A percentile compares a stretch with the other conserved stretches of the same genome.
These are phyloP conservation scores for Danio aesculapii DNA, from an alignment of 2,797 vertebrate species.

Conservation along the genomic window DNA sequence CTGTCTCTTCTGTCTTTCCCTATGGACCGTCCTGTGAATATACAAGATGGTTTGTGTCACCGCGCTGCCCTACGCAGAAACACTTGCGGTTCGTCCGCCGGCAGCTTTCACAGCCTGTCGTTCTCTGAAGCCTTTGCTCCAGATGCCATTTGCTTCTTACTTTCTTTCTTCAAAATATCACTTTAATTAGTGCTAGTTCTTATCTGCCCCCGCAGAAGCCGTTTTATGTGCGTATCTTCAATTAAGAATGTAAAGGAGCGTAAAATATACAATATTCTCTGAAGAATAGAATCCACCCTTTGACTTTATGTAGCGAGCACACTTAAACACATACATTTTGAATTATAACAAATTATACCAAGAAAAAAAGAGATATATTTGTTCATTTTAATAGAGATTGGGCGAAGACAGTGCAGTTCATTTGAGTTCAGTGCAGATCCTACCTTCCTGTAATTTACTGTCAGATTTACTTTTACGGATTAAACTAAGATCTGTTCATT, in stretches of 20 bases:
- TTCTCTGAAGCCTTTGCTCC: conserved; percentile 29
- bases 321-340: not conserved
- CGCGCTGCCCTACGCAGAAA: conserved; percentile 26
- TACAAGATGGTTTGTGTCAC: conserved; percentile 54
- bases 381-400: not conserved
- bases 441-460: too few relatives aligned
- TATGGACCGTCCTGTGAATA: conserved; percentile 52
- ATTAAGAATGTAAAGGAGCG: not conserved
- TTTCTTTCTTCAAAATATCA: conserved; percentile 30
- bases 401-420: not conserved
- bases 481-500: too few relatives aligned
- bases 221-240: not conserved
- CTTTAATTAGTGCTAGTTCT: conserved; percentile 29
- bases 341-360: not conserved
- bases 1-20: conserved; percentile 56
- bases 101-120: conserved; percentile 23
- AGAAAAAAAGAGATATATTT: not conserved
- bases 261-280: not conserved
- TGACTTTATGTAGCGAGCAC: not conserved
- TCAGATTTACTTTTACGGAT: too few relatives aligned
- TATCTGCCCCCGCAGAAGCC: conserved; percentile 15
- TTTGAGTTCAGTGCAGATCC: too few relatives aligned
- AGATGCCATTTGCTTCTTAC: conserved; percentile 11
- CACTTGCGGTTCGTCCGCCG: not conserved
- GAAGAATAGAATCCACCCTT: not conserved